Percentiles rank a stretch among this genome's conserved stretches.
Evolutionary conservation across 2,113 vertebrate species (phyloP).

Genomic region (Stictonetta naevosa): DNA sequence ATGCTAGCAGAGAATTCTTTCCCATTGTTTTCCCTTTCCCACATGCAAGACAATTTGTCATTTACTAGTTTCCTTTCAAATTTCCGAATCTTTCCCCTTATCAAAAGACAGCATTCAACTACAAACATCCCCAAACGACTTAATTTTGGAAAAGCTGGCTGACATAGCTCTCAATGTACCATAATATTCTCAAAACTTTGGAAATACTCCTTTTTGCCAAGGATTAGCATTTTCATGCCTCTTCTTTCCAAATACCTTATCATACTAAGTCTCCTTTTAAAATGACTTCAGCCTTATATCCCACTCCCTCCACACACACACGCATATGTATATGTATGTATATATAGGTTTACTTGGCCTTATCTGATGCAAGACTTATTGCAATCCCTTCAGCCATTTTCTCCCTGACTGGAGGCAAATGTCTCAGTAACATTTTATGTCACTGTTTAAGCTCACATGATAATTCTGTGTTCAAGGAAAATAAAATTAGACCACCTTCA

Average conservation of each 20-base stretch:
- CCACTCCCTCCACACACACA: neutral
- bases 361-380: neutral
- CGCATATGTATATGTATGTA: neutral
- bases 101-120: neutral
- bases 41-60: neutral
- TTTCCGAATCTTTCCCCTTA: neutral
- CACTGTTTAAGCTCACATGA: neutral
- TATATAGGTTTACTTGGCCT: neutral
- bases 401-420: neutral
- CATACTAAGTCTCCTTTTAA: neutral
- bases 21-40: neutral
- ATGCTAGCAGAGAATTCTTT: neutral
- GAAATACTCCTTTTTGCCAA: neutral
- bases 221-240: neutral
- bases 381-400: neutral
- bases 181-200: neutral
- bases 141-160: neutral
- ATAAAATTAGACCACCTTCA: neutral
- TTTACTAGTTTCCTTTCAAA: neutral
- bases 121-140: neutral
- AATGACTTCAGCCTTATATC: neutral
- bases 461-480: neutral
- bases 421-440: neutral
- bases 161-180: neutral
- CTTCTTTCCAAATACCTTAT: neutral